Evolutionary conservation across 2,888 invertebrate genomes (phyloP).

Genomic region (Xestia c-nigrum): DNA sequence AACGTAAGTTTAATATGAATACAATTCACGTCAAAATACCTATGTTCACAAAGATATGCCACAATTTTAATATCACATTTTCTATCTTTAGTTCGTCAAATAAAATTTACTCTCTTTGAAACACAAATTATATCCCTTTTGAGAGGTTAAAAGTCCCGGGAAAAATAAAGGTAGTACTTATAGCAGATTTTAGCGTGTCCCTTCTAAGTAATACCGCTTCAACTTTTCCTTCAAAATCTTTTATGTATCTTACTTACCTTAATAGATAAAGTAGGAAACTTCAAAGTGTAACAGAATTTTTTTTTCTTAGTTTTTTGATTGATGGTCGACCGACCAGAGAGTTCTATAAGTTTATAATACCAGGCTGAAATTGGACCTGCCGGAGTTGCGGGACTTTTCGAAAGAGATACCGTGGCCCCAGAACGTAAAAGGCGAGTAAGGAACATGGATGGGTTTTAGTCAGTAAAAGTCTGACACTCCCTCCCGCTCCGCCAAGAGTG

Average conservation of each 20-base stretch:
- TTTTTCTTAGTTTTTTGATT: background rate
- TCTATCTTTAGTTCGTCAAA: slow-evolving; percentile 20
- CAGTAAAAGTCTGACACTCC: no score
- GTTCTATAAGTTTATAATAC: background rate
- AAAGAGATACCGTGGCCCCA: no score
- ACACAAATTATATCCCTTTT: slow-evolving; percentile 14
- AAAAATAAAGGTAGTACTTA: slow-evolving; percentile 13
- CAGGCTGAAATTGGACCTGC: no score
- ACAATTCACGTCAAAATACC: background rate
- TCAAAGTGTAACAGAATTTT: background rate
- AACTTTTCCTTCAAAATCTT: slow-evolving; percentile 26
- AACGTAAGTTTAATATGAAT: background rate
- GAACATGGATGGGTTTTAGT: no score
- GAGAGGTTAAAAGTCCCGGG: slow-evolving; percentile 9
- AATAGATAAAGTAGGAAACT: background rate
- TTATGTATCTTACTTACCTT: slow-evolving; percentile 14
- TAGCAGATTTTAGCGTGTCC: background rate
- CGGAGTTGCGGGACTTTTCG: no score
- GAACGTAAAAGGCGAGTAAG: no score
- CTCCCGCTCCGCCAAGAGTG: no score
- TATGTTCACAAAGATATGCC: slow-evolving; percentile 6
- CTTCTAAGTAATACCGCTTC: slow-evolving; percentile 20
- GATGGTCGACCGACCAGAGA: background rate
- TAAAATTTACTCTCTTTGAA: slow-evolving; percentile 19
- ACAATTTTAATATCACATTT: slow-evolving; percentile 6